phyloP scores from a whole-genome alignment of 2,888 invertebrate genomes.

The Yponomeuta malinellus region DNA sequence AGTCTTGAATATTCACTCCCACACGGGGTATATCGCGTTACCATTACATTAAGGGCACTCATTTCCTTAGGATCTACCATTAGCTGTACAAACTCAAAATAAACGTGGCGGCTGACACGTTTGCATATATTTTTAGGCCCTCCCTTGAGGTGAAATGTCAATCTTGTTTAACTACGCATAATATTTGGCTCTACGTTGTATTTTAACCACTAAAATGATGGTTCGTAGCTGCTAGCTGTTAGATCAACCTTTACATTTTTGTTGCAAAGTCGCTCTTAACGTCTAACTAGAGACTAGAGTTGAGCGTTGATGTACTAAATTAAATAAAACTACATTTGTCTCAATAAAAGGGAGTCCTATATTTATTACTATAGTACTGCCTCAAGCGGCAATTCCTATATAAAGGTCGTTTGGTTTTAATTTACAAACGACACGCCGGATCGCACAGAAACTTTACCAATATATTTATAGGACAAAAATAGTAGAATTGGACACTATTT shows the following conservation, averaged over 20 bases:
- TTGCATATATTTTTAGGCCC: neutral
- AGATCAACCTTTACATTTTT: neutral
- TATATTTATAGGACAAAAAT: too few relatives aligned
- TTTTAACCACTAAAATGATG: neutral
- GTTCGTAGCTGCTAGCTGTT: neutral
- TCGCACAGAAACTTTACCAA: too few relatives aligned
- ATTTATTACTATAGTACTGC: too few relatives aligned
- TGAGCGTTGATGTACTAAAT: too few relatives aligned
- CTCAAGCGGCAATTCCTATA: too few relatives aligned
- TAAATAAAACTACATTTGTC: too few relatives aligned
- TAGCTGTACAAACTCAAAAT: slow-evolving; percentile 55
- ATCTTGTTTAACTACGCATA: neutral
- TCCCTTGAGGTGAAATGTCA: neutral
- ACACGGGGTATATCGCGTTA: neutral
- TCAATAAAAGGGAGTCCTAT: too few relatives aligned
- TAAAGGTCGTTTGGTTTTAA: too few relatives aligned
- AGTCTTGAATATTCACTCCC: neutral
- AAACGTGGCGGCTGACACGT: neutral
- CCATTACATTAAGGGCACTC: slow-evolving; percentile 11
- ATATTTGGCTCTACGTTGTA: neutral
- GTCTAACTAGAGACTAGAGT: too few relatives aligned
- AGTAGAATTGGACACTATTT: too few relatives aligned
- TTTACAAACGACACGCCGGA: too few relatives aligned
- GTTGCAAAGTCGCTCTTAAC: too few relatives aligned
- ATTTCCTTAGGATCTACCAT: slow-evolving; percentile 47